Evolutionary conservation across 2,797 vertebrate species (phyloP), one percentile per base, ranked within the genome.

Genomic region (Podarcis siculus): DNA sequence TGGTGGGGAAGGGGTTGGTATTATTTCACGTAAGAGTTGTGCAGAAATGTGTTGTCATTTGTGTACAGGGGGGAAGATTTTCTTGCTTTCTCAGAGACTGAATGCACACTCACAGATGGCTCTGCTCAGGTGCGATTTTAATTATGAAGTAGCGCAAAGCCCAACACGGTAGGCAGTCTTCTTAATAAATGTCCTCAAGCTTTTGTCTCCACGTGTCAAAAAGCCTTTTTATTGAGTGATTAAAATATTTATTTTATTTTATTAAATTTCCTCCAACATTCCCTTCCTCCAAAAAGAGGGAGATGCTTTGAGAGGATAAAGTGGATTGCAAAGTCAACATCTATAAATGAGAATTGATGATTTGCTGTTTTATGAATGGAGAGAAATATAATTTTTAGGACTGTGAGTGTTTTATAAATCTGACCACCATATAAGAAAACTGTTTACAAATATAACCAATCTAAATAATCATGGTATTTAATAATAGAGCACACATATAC

Each of bases 111-210:
- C 95, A 94, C 96, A 97, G 97, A 97, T 97, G 96, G 97, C 89
- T 91, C 85, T 94, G 95, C 95, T 96, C 95, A 97, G 96, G 96
- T 97, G 96, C 93, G 92, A 95, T 96, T 97, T 97, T 97, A 97
- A 97, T 97, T 97, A 97, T 89, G 91, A 96, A 94, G 92, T 94
- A 94, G 94, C 96, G 94, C 94, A 94, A 95, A 96, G 95, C 95
- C 92, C 92, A 91, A 89, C 95, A 94, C 95, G 93, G 95, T 95
- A 94, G 97, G 97, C 95, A 95, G 95, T 95, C 96, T 4, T 96
- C 95, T 94, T 96, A 96, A 96, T 97, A 96, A 96, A 96, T 83
- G 92, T 93, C 96, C 94, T 93, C 90, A 93, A 95, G 95, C 94
- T 94, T 96, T 96, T 96, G 95, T 96, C 96, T 97, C 95, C 90